A percentile compares a stretch with the other conserved stretches of the same genome.
phyloP scores from a whole-genome alignment of 2,888 invertebrate species.

The Drosophila borealis region DNA sequence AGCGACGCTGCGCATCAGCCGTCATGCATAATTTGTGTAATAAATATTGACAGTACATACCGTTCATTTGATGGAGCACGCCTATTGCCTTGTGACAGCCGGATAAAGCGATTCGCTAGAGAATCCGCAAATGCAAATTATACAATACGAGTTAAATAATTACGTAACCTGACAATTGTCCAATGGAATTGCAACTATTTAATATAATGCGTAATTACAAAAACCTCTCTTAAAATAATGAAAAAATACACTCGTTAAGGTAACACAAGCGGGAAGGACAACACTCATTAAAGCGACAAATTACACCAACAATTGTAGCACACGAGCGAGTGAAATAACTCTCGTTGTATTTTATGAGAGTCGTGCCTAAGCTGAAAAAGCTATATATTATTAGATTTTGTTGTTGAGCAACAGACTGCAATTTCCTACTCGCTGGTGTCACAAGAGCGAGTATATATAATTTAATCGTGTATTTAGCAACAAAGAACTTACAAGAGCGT shows the following conservation, averaged over 20 bases:
- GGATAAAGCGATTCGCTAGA: slow-evolving; percentile 43
- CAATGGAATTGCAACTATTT: slow-evolving; percentile 7
- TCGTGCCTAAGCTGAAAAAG: neutral
- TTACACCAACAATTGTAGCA: too few relatives aligned
- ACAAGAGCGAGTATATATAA: too few relatives aligned
- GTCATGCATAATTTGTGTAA: slow-evolving; percentile 68
- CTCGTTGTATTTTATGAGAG: neutral
- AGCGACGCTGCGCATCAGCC: slow-evolving; percentile 22
- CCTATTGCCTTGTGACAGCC: slow-evolving; percentile 29
- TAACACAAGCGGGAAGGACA: neutral
- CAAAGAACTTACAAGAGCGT: too few relatives aligned
- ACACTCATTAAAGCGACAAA: too few relatives aligned
- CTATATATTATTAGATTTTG: too few relatives aligned
- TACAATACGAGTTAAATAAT: slow-evolving; percentile 24
- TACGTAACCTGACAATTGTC: slow-evolving; percentile 7
- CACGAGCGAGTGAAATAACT: neutral
- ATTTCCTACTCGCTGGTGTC: too few relatives aligned
- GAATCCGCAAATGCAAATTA: slow-evolving; percentile 32
- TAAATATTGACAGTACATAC: slow-evolving; percentile 71
- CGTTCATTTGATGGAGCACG: slow-evolving; percentile 53
- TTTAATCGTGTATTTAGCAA: too few relatives aligned
- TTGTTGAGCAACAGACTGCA: too few relatives aligned
- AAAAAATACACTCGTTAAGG: too few relatives aligned
- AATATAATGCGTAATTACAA: slow-evolving; percentile 8
- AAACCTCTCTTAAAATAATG: neutral